These are phyloP conservation scores for Todus mexicanus DNA, from an alignment of 2,797 vertebrate genomes.

Conservation along the genomic window DNA sequence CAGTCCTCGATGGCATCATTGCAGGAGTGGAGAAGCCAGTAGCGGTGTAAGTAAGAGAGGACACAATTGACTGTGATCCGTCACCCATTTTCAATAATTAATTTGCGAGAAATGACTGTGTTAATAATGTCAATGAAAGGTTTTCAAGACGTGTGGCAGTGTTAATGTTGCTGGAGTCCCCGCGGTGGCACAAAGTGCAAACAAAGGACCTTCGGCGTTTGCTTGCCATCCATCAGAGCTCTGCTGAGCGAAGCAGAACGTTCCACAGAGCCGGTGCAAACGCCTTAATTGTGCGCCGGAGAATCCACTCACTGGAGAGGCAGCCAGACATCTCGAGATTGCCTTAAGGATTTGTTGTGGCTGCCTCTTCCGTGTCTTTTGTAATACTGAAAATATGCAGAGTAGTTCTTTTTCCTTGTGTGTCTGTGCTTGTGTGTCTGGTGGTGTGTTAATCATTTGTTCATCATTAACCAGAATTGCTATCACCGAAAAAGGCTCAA, in stretches of 20 bases:
- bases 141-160: not conserved
- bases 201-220: not conserved
- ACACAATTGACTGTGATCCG: not conserved
- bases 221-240: not conserved
- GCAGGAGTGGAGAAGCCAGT: slow-evolving; percentile 80
- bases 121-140: not conserved
- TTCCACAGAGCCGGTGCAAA: not conserved
- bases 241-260: not conserved
- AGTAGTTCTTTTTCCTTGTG: not conserved
- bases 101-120: not conserved
- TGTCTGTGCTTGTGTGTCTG: not conserved
- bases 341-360: not conserved
- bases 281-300: not conserved
- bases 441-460: not conserved
- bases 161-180: not conserved
- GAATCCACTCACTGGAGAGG: not conserved
- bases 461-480: slow-evolving; percentile 75
- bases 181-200: not conserved
- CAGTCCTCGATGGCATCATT: slow-evolving; percentile 81
- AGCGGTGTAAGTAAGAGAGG: slow-evolving; percentile 84
- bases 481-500: slow-evolving; percentile 86
- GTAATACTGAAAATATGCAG: not conserved
- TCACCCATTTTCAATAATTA: not conserved
- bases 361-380: not conserved
- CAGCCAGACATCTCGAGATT: not conserved